Evolutionary conservation across 2,797 vertebrate species (phyloP).

Genomic region (Sternarchorhynchus goeldii): DNA sequence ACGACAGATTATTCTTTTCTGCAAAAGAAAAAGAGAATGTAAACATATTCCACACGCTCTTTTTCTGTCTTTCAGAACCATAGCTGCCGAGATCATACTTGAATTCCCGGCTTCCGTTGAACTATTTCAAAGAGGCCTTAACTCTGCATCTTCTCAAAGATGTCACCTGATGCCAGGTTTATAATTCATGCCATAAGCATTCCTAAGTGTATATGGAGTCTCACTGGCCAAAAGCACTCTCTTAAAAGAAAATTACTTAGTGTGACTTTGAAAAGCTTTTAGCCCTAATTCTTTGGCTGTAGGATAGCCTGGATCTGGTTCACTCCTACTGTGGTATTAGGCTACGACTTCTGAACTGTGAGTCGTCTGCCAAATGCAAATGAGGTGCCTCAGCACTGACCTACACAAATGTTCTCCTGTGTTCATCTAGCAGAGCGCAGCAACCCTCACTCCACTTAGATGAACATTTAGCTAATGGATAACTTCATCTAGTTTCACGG

Average conservation of each 20-base stretch:
- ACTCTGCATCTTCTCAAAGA: neutral
- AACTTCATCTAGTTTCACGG: no score
- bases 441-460: no score
- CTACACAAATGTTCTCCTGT: neutral
- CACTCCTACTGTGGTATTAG: neutral
- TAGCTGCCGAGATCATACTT: neutral
- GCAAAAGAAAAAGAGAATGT: constrained; percentile 52
- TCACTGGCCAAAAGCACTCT: neutral
- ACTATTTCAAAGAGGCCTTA: neutral
- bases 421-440: no score
- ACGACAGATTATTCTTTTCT: constrained; percentile 98
- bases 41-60: neutral
- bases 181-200: neutral
- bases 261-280: neutral
- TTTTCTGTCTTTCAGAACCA: neutral
- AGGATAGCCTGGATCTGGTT: neutral
- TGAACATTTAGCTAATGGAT: no score
- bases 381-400: neutral
- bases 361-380: neutral
- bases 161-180: neutral
- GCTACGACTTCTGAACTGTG: neutral
- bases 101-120: neutral
- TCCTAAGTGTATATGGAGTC: neutral
- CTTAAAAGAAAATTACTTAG: neutral
- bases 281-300: neutral